These are phyloP conservation scores for Drosophila differens DNA, from an alignment of 2,888 invertebrate genomes.

Conservation along the genomic window DNA sequence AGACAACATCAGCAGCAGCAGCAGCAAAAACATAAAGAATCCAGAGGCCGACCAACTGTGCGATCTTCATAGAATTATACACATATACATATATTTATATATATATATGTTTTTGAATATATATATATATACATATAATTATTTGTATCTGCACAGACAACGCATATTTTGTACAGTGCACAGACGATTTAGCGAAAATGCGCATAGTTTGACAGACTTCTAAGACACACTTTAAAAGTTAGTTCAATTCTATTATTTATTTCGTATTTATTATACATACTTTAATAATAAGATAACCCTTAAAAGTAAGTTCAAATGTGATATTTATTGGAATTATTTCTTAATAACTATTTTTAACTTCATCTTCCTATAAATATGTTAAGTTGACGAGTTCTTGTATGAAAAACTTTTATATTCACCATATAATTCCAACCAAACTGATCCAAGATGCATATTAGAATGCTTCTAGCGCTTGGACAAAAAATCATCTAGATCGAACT, in stretches of 20 bases:
- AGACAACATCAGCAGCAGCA: constrained; percentile 4
- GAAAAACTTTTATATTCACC: too few relatives aligned
- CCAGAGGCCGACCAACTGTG: constrained; percentile 17
- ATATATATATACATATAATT: not conserved
- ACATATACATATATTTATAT: not conserved
- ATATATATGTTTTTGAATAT: not conserved
- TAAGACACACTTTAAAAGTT: not conserved
- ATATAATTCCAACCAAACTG: not conserved
- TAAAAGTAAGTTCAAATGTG: not conserved
- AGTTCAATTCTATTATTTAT: not conserved
- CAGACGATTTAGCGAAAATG: not conserved
- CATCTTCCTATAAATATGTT: not conserved
- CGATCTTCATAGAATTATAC: constrained; percentile 43
- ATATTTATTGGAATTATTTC: not conserved
- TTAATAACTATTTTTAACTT: not conserved
- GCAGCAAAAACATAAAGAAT: constrained; percentile 2
- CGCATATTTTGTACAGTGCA: constrained; percentile 26
- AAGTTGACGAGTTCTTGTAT: not conserved
- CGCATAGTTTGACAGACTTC: not conserved
- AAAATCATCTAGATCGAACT: not conserved
- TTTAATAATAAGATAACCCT: too few relatives aligned
- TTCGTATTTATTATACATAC: fast-evolving
- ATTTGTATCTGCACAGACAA: constrained; percentile 1
- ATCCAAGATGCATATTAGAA: not conserved
- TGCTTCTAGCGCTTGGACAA: not conserved